Conservation (phyloP, 2,797 vertebrate species). For the Rhinella marina region DNA sequence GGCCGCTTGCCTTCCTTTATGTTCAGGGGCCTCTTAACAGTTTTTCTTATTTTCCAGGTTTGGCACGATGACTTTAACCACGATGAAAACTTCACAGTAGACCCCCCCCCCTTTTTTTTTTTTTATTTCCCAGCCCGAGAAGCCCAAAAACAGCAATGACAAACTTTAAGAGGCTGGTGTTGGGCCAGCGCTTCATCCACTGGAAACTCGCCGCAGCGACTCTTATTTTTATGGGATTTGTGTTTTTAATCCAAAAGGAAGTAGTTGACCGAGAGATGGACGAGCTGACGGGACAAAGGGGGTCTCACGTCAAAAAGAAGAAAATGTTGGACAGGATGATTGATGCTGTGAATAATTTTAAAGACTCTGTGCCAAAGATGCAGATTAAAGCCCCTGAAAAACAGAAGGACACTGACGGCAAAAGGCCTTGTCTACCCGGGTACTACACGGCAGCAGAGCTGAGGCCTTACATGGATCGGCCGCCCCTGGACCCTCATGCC, state of each 20-base stretch:
- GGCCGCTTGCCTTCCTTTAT: not conserved
- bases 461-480: conserved; percentile 85
- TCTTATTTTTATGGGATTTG: conserved; percentile 87
- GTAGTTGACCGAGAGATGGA: conserved; percentile 84
- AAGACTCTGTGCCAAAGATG: conserved; percentile 94
- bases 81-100: conserved; percentile 57
- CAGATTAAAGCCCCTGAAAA: conserved; percentile 92
- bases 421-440: conserved; percentile 83
- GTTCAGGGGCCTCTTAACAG: not conserved
- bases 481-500: conserved; percentile 84
- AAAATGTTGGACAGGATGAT: conserved; percentile 90
- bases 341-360: conserved; percentile 94
- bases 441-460: conserved; percentile 89
- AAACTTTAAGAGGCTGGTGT: conserved; percentile 79
- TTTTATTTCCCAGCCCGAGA: conserved; percentile 54
- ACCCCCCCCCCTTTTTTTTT: conserved; percentile 42
- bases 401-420: conserved; percentile 73
- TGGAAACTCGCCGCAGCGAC: conserved; percentile 86
- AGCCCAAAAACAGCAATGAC: conserved; percentile 78
- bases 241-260: conserved; percentile 96
- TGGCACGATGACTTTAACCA: conserved; percentile 21
- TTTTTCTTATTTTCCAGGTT: conserved; percentile 68
- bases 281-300: conserved; percentile 83
- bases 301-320: conserved; percentile 82
- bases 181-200: conserved; percentile 83